Base-by-base conservation (phyloP, 2,797 vertebrate species). In the Cetoscarus ocellatus region DNA sequence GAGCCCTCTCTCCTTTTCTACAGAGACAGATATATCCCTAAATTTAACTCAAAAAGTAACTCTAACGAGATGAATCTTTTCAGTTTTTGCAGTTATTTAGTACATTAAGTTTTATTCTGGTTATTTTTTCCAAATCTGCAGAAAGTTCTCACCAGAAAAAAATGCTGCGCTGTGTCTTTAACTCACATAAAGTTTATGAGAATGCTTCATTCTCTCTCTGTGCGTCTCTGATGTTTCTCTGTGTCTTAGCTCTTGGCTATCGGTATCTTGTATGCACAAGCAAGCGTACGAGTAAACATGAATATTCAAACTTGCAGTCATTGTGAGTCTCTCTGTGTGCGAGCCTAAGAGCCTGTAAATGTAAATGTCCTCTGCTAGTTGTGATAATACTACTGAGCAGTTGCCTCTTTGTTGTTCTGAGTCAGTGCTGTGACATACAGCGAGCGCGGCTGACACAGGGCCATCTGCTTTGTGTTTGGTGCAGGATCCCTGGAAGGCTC, bases 401-500 rank as follows among this genome's bases (percentile, higher is more conserved):
- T 73, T 80, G 78, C 69, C 66, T 47, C 59, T 51, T 77, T 43
- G 66, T 80, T 51, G 55, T 78, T 77, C 52, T 80, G 77, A 88
- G 69, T 89, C 78, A 85, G 48, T 64, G 14, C 0, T 62, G 72
- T 48, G 76, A 62, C 78, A 62, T 62, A 48, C 36, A 61, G 70
- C 11, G 72, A 82, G 55, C 19, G 18, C 11, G 50, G 69, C 87
- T 89, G 86, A 91, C 86, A 82, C 65, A 3, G 5, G 45, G 77
- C 81, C 79, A 79, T 88, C 76, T 87, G 80, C 83, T 70, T 84
- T 76, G 2, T 82, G 52, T 83, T 85, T 70, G 61, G 60, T 79
- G 67, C 81, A 99, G 98, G 93, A 99, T 99, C 79, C 98, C 98
- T 0, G 98, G 98, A 39, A 94, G 98, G 62, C 95, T 99, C 76